Base-by-base conservation (phyloP, 2,888 invertebrate genomes). In the Panopea generosa region DNA sequence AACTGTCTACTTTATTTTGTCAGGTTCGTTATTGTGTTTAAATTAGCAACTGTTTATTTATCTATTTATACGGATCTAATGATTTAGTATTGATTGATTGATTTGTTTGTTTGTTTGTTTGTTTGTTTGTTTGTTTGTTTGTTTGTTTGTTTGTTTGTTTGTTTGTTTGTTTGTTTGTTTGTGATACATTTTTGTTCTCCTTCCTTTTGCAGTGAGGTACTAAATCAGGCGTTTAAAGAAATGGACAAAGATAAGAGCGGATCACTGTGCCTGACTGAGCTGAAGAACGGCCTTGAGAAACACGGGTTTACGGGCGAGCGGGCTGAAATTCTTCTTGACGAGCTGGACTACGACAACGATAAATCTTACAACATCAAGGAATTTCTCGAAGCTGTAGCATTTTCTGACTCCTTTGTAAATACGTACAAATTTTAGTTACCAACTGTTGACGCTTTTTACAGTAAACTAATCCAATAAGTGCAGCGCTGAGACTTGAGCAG, bases 191-290 rank as follows among this genome's bases (percentile, higher is more conserved):
- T 18, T 45, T 16, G 20, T 29, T 68, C n/a, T n/a, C n/a, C n/a
- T n/a, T n/a, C n/a, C n/a, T 9, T 16, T 71, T 67, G 33, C 72
- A 77, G 77, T 43, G 9, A 24, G 4, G 24, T n/a, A 0, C 26
- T 72, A 18, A 33, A 69, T 22, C 20, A 68, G 26, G 45, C 43
- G 26, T 80, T 80, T 47, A 72, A 61, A 22, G 61, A 22, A 20
- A 68, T 80, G 68, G 79, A 80, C 56, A 69, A 47, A 22, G 72
- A 76, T 43, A 45, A 56, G 22, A 76, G 49, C 43, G 66, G 66
- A 16, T 53, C 20, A 43, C 53, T 80, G n/a, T 40, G 22, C 27
- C 66, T 60, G 38, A 57, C 40, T 7, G 79, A 80, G 43, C 50
- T 80, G 6, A 53, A 66, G 45, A 7, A 29, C 2, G 79, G 79